Evolutionary conservation across 1,140 invertebrate species (phyloP), one percentile per base, ranked within the genome.

Genomic region (Pseudomyrmex pallidus): DNA sequence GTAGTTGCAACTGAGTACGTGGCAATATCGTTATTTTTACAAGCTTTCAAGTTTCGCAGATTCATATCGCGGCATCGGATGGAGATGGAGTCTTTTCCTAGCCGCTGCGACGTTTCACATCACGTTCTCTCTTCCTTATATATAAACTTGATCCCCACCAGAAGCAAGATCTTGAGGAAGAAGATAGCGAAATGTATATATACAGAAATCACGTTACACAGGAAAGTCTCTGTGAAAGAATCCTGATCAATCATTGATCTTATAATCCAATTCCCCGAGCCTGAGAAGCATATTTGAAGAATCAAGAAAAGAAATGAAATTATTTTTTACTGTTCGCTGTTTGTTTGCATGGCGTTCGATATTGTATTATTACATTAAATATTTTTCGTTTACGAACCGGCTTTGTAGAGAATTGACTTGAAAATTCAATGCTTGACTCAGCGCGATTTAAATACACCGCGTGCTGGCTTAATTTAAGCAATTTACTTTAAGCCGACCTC

Each of bases 391-490:
- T 3, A 59, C 35, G 13, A 1, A 44, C 8, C 17, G 1, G 54
- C 25, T 25, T 25, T 2, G 9, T 54, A 12, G 25, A 12, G 25
- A 10, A 35, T 25, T 56, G 25, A 12, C n/a, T 57, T 20, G 12
- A 57, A 57, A 56, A 9, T 15, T 12, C 22, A 5, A 2, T 22
- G 13, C 50, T 76, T 76, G 74, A 64, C 12, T 46, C 46, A 12
- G 25, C 12, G 66, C 13, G 67, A 70, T 76, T 76, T 64, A 64
- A 76, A 64, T 35, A 64, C 46, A 35, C 15, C 25, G 25, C 44
- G 22, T 15, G 74, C 74, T 54, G 74, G 57, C n/a, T 78, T 54
- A 62, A 56, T 61, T 35, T 35, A 67, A 67, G 62, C 25, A 17
- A 67, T 67, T 67, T 46, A 15, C 44, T 22, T 25, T 35, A 10